These are phyloP conservation scores for Apis dorsata DNA, from an alignment of 1,140 invertebrate genomes.

Conservation along the genomic window DNA sequence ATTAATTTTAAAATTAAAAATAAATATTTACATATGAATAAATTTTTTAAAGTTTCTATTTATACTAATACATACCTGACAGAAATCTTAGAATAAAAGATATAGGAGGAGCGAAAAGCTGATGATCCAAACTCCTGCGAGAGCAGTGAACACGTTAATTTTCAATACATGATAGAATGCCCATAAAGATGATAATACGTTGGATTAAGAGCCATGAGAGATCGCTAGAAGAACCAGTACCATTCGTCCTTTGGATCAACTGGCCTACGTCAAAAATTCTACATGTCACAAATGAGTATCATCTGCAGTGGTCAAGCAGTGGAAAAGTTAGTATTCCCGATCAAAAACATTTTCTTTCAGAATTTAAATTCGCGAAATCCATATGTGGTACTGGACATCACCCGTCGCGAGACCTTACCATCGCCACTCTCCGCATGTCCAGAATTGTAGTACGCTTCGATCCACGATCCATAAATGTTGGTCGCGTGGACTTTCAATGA, in stretches of 20 bases:
- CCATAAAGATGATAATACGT: constrained; percentile 63
- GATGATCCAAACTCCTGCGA: constrained; percentile 68
- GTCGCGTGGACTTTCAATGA: constrained; percentile 50
- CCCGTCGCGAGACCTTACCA: constrained; percentile 64
- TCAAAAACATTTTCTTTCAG: constrained; percentile 43
- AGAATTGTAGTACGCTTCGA: constrained; percentile 60
- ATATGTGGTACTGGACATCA: constrained; percentile 55
- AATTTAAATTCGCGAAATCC: constrained; percentile 58
- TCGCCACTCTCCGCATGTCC: constrained; percentile 63
- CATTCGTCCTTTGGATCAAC: constrained; percentile 55
- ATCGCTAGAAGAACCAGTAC: constrained; percentile 51
- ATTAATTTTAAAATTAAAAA: not conserved
- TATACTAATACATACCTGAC: constrained; percentile 37
- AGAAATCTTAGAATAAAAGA: constrained; percentile 29
- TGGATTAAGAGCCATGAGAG: constrained; percentile 40
- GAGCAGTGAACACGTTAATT: constrained; percentile 77
- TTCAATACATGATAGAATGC: constrained; percentile 72
- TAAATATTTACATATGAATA: not conserved
- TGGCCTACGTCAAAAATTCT: constrained; percentile 66
- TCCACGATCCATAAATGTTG: constrained; percentile 61
- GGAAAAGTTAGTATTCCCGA: constrained; percentile 55
- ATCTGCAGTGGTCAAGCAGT: constrained; percentile 37
- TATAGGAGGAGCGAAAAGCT: constrained; percentile 39
- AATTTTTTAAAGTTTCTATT: not conserved
- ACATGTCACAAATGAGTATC: constrained; percentile 55